These are phyloP conservation scores for Isoperla grammatica DNA, from an alignment of 2,888 invertebrate species.

Conservation along the genomic window DNA sequence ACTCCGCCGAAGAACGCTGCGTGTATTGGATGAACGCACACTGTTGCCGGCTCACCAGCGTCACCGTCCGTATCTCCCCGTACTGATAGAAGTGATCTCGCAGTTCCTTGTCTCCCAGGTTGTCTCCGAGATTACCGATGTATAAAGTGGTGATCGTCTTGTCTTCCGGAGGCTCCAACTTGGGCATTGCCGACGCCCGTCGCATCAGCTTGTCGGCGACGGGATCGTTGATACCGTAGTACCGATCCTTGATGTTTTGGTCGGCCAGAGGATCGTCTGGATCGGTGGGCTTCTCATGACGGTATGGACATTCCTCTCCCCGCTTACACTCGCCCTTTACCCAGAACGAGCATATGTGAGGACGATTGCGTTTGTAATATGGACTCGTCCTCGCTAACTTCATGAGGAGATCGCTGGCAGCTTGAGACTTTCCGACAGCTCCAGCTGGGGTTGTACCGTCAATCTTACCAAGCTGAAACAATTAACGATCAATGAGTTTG, in stretches of 20 bases:
- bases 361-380: constrained; percentile 90
- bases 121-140: constrained; percentile 90
- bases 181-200: constrained; percentile 88
- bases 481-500: too few relatives aligned
- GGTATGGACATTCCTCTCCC: constrained; percentile 94
- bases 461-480: constrained; percentile 35
- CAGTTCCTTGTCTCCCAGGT: constrained; percentile 83
- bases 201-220: constrained; percentile 91
- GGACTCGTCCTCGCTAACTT: constrained; percentile 88
- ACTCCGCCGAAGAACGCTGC: constrained; percentile 80
- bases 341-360: constrained; percentile 97
- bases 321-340: constrained; percentile 96
- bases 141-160: constrained; percentile 94
- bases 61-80: constrained; percentile 93
- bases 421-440: constrained; percentile 65
- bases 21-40: constrained; percentile 98
- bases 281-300: constrained; percentile 95
- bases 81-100: constrained; percentile 97
- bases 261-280: constrained; percentile 95
- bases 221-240: constrained; percentile 93
- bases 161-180: constrained; percentile 92
- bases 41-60: constrained; percentile 86
- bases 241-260: constrained; percentile 91
- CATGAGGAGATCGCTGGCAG: constrained; percentile 73
- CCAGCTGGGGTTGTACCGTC: constrained; percentile 49